These are phyloP conservation scores for Rynchops niger DNA, from an alignment of 2,113 vertebrate genomes.

Conservation along the genomic window DNA sequence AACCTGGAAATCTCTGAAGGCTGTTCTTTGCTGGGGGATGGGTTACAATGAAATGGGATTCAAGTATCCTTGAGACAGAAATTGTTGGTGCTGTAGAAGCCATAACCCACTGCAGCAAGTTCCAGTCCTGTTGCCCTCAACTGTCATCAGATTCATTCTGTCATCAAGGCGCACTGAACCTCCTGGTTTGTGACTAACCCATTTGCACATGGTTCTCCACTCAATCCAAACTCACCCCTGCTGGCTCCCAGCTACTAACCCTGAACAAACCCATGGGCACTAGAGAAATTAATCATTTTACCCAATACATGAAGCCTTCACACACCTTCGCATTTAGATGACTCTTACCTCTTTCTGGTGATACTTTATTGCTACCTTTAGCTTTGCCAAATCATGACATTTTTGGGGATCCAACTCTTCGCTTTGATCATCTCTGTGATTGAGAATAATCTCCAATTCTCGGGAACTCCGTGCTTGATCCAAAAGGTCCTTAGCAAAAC, in stretches of 20 bases:
- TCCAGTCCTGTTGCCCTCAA: not conserved
- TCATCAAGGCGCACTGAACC: not conserved
- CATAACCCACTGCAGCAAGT: not conserved
- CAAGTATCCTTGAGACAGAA: not conserved
- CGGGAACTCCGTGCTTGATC: conserved; percentile 94
- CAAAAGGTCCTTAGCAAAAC: conserved; percentile 95
- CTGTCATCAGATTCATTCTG: accelerated
- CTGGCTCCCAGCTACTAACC: not conserved
- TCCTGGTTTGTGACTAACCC: not conserved
- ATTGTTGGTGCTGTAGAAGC: not conserved
- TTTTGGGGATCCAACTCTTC: conserved; percentile 93
- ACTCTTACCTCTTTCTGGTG: conserved; percentile 96
- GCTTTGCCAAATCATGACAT: conserved; percentile 93
- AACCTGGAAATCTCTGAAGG: not conserved
- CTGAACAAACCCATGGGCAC: not conserved
- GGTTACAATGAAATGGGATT: not conserved
- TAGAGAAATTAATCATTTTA: not conserved
- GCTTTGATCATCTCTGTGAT: conserved; percentile 94
- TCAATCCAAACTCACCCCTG: not conserved
- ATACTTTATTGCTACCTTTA: conserved; percentile 98
- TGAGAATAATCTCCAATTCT: conserved; percentile 95
- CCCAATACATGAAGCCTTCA: not conserved
- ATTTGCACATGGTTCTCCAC: not conserved
- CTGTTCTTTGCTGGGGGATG: not conserved
- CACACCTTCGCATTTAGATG: not conserved